These are phyloP conservation scores for Eutolmus rufibarbis DNA, from an alignment of 2,888 invertebrate species.

Conservation along the genomic window DNA sequence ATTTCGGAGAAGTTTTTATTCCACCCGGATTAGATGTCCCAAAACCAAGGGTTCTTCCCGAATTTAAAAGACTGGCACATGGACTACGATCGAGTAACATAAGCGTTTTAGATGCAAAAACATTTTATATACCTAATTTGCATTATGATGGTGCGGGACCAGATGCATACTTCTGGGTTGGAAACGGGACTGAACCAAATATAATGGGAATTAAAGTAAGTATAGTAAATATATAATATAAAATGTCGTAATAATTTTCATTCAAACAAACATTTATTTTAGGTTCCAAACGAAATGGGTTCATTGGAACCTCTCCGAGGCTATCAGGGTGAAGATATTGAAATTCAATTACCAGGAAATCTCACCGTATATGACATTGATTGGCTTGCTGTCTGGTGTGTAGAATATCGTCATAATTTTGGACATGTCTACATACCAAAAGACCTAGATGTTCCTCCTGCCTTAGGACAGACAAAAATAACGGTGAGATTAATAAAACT, in stretches of 20 bases:
- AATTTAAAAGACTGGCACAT: conserved; percentile 86
- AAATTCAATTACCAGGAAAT: conserved; percentile 84
- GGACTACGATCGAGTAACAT: conserved; percentile 90
- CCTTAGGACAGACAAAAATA: conserved; percentile 87
- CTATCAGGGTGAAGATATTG: conserved; percentile 91
- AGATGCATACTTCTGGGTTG: conserved; percentile 95
- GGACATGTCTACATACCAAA: conserved; percentile 88
- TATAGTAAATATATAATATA: neutral
- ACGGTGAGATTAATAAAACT: conserved; percentile 70
- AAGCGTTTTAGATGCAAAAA: conserved; percentile 88
- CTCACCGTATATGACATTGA: conserved; percentile 90
- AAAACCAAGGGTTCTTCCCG: conserved; percentile 79
- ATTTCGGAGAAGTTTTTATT: conserved; percentile 87
- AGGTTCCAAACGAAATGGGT: conserved; percentile 88
- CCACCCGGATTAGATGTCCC: conserved; percentile 79
- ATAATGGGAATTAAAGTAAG: conserved; percentile 79
- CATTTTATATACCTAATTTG: conserved; percentile 89
- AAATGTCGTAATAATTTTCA: too few species aligned
- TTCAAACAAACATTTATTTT: neutral
- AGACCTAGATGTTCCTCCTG: conserved; percentile 88
- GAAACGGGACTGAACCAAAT: conserved; percentile 82
- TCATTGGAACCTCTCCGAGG: conserved; percentile 81
- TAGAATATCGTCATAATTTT: conserved; percentile 88
- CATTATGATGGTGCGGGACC: conserved; percentile 92
- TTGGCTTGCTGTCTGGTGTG: conserved; percentile 92